phyloP scores from a whole-genome alignment of 2,113 vertebrate species.

The Eurypyga helias region DNA sequence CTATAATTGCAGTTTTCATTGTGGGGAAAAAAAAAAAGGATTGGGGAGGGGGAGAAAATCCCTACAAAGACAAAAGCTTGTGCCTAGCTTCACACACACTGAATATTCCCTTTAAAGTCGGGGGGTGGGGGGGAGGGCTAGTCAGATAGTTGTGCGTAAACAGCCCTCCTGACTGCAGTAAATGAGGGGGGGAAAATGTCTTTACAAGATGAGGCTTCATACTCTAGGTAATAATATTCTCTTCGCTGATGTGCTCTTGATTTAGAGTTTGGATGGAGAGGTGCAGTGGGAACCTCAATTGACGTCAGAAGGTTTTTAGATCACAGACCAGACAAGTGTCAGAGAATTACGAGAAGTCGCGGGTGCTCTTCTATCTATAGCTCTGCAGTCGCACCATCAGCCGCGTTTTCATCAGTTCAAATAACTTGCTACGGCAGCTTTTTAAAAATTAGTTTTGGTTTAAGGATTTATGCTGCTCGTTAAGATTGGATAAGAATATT shows the following conservation, averaged over 20 bases:
- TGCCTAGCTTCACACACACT: neutral
- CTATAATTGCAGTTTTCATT: neutral
- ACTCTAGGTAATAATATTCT: neutral
- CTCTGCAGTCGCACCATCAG: neutral
- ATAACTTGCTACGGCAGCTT: neutral
- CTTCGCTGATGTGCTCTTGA: neutral
- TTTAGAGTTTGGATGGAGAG: neutral
- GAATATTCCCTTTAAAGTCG: constrained; percentile 46
- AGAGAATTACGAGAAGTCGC: neutral
- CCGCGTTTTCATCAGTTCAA: neutral
- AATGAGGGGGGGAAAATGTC: neutral
- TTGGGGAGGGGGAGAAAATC: neutral
- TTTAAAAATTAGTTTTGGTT: constrained; percentile 14
- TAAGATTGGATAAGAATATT: neutral
- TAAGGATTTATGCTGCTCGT: neutral
- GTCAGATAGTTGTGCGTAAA: neutral
- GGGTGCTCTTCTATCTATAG: constrained; percentile 49
- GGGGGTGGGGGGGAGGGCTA: too few species aligned
- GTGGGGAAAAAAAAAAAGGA: neutral
- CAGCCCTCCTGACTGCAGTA: neutral
- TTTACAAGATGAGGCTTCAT: neutral
- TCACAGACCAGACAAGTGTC: constrained; percentile 48
- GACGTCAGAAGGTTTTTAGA: constrained; percentile 45
- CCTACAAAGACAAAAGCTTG: neutral
- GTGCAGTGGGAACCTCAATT: constrained; percentile 11